A percentile compares a stretch with the other conserved stretches of the same genome.
phyloP scores from a whole-genome alignment of 2,797 vertebrate species.

The Balearica regulorum region DNA sequence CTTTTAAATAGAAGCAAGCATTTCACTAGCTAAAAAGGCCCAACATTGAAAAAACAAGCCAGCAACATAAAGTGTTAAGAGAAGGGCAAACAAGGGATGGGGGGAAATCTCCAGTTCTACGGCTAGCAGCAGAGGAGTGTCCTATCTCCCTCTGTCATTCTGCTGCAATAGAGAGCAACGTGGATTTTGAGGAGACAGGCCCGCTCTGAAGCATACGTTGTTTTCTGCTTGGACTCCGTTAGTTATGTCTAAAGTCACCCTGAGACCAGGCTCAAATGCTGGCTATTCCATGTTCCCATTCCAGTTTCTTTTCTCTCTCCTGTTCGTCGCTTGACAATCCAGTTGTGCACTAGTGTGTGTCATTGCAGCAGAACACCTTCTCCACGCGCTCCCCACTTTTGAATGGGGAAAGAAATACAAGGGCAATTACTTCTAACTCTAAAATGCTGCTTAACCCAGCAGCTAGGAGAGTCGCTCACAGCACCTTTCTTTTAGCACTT shows the following conservation, averaged over 20 bases:
- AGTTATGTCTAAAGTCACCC: not conserved
- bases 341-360: not conserved
- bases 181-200: not conserved
- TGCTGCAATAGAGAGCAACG: fast-evolving
- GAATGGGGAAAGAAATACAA: not conserved
- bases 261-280: not conserved
- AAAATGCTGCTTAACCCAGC: not conserved
- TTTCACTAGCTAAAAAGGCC: not conserved
- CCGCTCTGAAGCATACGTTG: fast-evolving
- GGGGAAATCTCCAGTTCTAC: not conserved
- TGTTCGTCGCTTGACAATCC: not conserved
- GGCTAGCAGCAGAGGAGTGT: not conserved
- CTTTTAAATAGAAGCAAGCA: not conserved
- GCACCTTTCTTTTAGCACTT: slow-evolving; percentile 36
- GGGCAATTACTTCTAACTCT: not conserved
- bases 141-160: not conserved
- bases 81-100: not conserved
- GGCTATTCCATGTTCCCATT: not conserved
- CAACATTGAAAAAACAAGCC: not conserved
- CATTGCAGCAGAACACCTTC: not conserved
- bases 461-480: not conserved
- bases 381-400: not conserved
- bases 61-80: not conserved
- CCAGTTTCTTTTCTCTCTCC: not conserved
- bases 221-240: not conserved